Conservation (phyloP, 2,888 invertebrate genomes). For the Dendrolimus houi region DNA sequence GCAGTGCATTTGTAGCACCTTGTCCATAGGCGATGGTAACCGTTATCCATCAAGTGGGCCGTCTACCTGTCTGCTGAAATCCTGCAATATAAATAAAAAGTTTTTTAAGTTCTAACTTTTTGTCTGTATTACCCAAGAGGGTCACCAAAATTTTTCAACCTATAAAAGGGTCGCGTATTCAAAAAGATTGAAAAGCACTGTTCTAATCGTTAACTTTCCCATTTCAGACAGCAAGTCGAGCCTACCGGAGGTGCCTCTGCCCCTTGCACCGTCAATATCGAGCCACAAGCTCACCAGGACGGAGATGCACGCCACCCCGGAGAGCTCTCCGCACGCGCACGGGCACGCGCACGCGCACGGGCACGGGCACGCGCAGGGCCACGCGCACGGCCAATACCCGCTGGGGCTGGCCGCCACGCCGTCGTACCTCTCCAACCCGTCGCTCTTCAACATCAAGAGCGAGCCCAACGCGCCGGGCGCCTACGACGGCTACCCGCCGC, state of each 20-base stretch:
- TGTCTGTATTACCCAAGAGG: too few species aligned
- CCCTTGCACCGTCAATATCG: conserved; percentile 41
- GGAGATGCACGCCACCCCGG: conserved; percentile 21
- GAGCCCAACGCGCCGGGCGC: conserved; percentile 46
- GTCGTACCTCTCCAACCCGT: conserved; percentile 46
- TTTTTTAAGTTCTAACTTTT: too few species aligned
- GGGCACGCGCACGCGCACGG: conserved; percentile 65
- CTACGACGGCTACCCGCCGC: conserved; percentile 45
- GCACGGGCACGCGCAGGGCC: conserved; percentile 48
- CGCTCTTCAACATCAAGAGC: conserved; percentile 67
- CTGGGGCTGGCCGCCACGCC: conserved; percentile 33
- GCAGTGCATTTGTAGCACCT: too few species aligned
- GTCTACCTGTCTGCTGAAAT: neutral
- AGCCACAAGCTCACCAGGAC: conserved; percentile 6
- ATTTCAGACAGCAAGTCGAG: conserved; percentile 55
- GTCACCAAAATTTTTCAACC: too few species aligned
- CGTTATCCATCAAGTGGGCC: neutral
- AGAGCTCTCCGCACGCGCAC: conserved; percentile 70
- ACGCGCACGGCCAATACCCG: conserved; percentile 34
- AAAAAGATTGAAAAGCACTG: too few species aligned
- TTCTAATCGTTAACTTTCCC: too few species aligned
- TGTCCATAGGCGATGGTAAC: neutral
- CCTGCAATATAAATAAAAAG: too few species aligned
- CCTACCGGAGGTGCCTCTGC: conserved; percentile 63
- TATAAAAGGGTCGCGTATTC: too few species aligned